Base-by-base conservation (phyloP, 2,888 invertebrate species). In the Caenorhabditis afra region DNA sequence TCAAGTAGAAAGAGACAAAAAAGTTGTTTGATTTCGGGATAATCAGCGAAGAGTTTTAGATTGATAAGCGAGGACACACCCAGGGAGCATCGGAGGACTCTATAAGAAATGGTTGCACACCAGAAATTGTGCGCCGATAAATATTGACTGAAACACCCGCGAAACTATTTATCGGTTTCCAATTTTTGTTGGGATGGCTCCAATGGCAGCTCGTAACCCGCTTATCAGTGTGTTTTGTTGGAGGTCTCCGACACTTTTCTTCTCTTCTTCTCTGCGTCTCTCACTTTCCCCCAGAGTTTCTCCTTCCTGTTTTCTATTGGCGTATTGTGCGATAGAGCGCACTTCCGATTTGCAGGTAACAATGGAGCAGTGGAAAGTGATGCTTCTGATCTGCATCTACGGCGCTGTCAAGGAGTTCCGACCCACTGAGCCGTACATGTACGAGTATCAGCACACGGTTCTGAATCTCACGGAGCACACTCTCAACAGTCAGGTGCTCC, bases 391-490 rank as follows among this genome's bases (percentile, higher is more conserved):
- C 1, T 83, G 82, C 18, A 18, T 64, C 8, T 87, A 86, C 61
- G 87, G 87, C 1, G 70, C 86, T 47, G 77, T 87, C 12, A 88
- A 89, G 70, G 88, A 89, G 55, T 89, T 88, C 62, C 81, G 86
- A 35, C 88, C 88, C 5, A 85, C 70, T 50, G 88, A 88, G 66
- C 88, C 88, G 1, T 88, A 87, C 57, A 65, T 88, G 47, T 88
- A 88, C 77, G 81, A 85, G 20, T 88, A 85, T 65, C 86, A 88
- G 70, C 86, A 87, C 41, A 78, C 73, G n/a, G 77, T 79, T 3
- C 55, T 88, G 10, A 86, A 89, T 45, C 80, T 88, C 14, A 76
- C 85, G 5, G 86, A 79, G 20, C 80, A 84, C 18, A 83, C 76
- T 1, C 71, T 88, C n/a, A 86, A 84, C 58, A 79, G 77, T 37